Evolutionary conservation across 2,113 vertebrate species (phyloP).

Genomic region (Recurvirostra avosetta): DNA sequence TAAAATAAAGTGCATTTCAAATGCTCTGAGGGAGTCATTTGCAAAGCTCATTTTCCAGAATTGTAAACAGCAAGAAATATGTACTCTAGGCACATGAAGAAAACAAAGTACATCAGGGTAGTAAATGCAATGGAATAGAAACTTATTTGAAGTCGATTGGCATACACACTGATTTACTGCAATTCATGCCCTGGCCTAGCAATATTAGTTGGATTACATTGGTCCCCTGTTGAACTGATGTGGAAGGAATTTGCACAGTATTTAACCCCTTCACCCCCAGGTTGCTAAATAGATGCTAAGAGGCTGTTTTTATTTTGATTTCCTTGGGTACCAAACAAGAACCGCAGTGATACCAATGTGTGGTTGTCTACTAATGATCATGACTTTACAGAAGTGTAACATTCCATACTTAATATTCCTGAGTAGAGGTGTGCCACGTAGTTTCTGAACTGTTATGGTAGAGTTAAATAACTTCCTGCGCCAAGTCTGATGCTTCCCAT

Average conservation of each 20-base stretch:
- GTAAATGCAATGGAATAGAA: neutral
- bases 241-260: neutral
- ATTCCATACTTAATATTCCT: neutral
- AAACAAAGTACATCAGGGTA: neutral
- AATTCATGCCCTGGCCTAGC: neutral
- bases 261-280: neutral
- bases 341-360: neutral
- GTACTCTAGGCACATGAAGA: neutral
- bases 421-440: accelerated
- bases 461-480: neutral
- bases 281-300: neutral
- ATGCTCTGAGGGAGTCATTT: neutral
- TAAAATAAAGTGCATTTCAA: neutral
- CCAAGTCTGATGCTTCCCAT: neutral
- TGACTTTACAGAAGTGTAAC: neutral
- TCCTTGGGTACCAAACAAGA: neutral
- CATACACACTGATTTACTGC: neutral
- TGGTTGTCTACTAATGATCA: neutral
- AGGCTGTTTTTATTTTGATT: neutral
- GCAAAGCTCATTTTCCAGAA: slow-evolving; percentile 18
- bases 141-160: neutral
- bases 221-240: neutral
- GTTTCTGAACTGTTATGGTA: neutral
- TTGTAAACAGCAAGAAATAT: neutral
- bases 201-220: neutral